Base-by-base conservation (phyloP, 2,113 vertebrate genomes). In the Calyptommatus sinebrachiatus region DNA sequence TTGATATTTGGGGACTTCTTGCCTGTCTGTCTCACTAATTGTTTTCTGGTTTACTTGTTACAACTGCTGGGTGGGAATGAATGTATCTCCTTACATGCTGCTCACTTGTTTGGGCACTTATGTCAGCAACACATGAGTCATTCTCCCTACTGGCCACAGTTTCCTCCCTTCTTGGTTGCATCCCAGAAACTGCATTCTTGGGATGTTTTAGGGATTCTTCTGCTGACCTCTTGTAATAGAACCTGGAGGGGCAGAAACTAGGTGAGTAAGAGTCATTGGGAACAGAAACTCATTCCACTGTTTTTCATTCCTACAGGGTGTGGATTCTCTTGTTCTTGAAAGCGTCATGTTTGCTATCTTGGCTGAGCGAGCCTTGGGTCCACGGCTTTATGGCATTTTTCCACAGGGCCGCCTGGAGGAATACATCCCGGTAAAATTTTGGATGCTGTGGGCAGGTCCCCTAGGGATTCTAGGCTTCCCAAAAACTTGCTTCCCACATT, bases 321-420 rank as follows among this genome's bases (percentile, higher is more conserved):
- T 97, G 84, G 97, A 99, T 85, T 97, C 97, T 0, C 89, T 99
- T 85, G 97, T 99, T 11, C 92, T 96, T 46, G 96, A 99, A 87
- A 98, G 98, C 5, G 97, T 99, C 79, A 99, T 99, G 97, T 99
- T 99, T 77, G 97, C 98, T 80, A 97, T 99, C 86, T 94, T 99
- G 86, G 98, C 98, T 0, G 97, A 99, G 87, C 91, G 97, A 73
- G 85, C 90, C 0, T 91, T 99, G 74, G 98, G 98, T 2, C 98
- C 98, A 1, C 96, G 92, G 71, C 95, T 99, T n/a, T 98, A 98
- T 0, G 97, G 98, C 26, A 95, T 99, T 79, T 99, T 99, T 73
- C 97, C 98, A 0, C 94, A 97, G 78, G 98, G 98, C 9, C 97
- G 97, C 5, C 93, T 99, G 76, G 98, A 99, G 77, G 96, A 99